A percentile compares a stretch with the other conserved stretches of the same genome.
Conservation (phyloP, 1,140 invertebrate species). For the Drosophila kohkoa region DNA sequence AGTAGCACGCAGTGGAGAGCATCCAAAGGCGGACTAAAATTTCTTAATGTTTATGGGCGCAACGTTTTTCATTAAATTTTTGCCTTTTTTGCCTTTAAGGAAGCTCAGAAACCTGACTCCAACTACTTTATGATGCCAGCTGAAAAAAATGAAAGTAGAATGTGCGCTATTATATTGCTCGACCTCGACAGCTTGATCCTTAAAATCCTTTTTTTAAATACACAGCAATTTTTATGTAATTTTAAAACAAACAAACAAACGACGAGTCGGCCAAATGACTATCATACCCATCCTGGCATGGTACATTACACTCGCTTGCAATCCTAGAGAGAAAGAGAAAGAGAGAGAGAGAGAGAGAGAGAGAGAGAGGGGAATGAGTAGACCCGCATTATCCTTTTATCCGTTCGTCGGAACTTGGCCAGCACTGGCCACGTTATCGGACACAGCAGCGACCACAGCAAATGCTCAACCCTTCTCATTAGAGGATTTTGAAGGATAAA, state of each 20-base stretch:
- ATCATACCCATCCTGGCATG: slow-evolving; percentile 33
- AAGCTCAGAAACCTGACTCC: slow-evolving; percentile 54
- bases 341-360: not conserved
- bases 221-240: slow-evolving; percentile 76
- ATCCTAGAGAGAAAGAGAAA: not conserved
- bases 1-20: slow-evolving; percentile 1
- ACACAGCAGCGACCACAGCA: slow-evolving; percentile 71
- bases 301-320: slow-evolving; percentile 61
- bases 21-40: slow-evolving; percentile 54
- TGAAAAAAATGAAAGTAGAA: slow-evolving; percentile 74
- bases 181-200: slow-evolving; percentile 33
- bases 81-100: slow-evolving; percentile 6
- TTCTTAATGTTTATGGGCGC: slow-evolving; percentile 81
- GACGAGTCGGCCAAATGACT: slow-evolving; percentile 27
- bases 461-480: slow-evolving; percentile 84
- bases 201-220: slow-evolving; percentile 58
- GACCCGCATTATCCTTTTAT: slow-evolving; percentile 82
- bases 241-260: slow-evolving; percentile 78
- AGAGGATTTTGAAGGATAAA: slow-evolving; percentile 83
- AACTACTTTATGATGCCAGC: slow-evolving; percentile 74
- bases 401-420: slow-evolving; percentile 66
- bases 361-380: slow-evolving; percentile 6
- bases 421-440: slow-evolving; percentile 75
- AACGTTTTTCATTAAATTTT: slow-evolving; percentile 82
- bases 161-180: slow-evolving; percentile 67